Conservation (phyloP, 2,888 invertebrate genomes). For the Tetragnatha montana region DNA sequence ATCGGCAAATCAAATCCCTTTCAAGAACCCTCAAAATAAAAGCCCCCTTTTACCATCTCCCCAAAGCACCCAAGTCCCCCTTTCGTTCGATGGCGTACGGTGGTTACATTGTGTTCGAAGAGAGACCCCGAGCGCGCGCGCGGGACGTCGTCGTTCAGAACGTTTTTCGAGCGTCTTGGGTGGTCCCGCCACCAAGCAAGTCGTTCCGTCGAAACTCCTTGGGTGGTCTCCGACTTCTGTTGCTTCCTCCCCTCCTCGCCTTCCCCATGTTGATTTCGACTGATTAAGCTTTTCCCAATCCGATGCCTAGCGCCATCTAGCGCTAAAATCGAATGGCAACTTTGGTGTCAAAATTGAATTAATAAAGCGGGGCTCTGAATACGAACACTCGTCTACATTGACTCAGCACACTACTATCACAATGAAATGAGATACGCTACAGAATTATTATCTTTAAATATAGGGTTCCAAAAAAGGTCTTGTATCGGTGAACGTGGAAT, state of each 20-base stretch:
- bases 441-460: too few species aligned
- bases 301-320: slow-evolving; percentile 64
- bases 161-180: slow-evolving; percentile 45
- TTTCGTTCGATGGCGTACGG: slow-evolving; percentile 14
- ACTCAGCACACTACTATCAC: too few species aligned
- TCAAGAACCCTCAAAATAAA: too few species aligned
- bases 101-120: slow-evolving; percentile 36
- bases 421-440: too few species aligned
- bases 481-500: too few species aligned
- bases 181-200: slow-evolving; percentile 68
- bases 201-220: slow-evolving; percentile 36
- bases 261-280: slow-evolving; percentile 19
- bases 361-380: too few species aligned
- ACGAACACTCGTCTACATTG: too few species aligned
- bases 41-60: background rate
- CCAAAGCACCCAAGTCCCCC: background rate
- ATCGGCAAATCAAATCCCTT: too few species aligned
- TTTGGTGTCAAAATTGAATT: too few species aligned
- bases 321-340: slow-evolving; percentile 24
- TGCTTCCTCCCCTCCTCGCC: slow-evolving; percentile 8
- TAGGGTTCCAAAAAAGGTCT: too few species aligned
- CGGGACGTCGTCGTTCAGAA: slow-evolving; percentile 35
- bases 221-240: slow-evolving; percentile 58
- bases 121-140: slow-evolving; percentile 12
- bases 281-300: slow-evolving; percentile 21